Conservation (phyloP, 2,888 invertebrate genomes). For the Coelopa pilipes region DNA sequence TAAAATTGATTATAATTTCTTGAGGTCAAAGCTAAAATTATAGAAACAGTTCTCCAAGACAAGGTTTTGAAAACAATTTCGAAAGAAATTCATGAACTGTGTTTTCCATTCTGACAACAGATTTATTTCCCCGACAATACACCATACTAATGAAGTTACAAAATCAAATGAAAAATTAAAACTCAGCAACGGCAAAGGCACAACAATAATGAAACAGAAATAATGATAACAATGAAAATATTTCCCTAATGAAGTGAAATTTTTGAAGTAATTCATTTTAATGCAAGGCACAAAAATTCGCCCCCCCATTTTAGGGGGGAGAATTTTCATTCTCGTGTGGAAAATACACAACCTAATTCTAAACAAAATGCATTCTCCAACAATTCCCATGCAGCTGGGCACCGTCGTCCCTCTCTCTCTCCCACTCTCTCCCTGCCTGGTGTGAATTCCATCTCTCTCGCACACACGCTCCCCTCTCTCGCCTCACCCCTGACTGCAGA, state of each 20-base stretch:
- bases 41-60: not conserved
- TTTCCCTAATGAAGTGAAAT: conserved; percentile 3
- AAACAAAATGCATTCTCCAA: conserved; percentile 6
- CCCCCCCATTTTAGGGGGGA: not conserved
- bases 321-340: not conserved
- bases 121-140: too few species aligned
- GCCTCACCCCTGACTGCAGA: too few species aligned
- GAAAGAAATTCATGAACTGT: not conserved
- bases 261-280: not conserved
- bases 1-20: too few species aligned
- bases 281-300: not conserved
- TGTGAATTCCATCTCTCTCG: not conserved
- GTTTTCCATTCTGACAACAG: too few species aligned
- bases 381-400: too few species aligned
- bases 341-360: not conserved
- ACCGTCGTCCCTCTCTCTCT: too few species aligned
- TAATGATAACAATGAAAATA: not conserved
- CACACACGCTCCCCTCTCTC: not conserved
- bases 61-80: not conserved
- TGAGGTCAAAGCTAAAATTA: not conserved
- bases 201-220: not conserved
- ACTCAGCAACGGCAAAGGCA: not conserved
- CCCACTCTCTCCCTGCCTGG: not conserved
- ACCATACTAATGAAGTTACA: too few species aligned
- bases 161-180: too few species aligned